Conservation (phyloP, 2,888 invertebrate genomes). For the Esperia sulphurella region DNA sequence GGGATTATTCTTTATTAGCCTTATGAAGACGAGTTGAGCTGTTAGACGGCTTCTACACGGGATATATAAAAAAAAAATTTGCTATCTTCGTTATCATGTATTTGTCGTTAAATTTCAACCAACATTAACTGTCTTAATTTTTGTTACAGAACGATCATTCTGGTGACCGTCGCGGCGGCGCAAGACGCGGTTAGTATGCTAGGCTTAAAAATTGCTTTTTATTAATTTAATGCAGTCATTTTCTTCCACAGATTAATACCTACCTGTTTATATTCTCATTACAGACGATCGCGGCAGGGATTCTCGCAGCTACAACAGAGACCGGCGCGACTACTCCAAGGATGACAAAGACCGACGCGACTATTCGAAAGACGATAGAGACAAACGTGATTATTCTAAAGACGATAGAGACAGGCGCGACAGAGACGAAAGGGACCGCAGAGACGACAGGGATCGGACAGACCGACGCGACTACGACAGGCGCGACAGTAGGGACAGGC, state of each 20-base stretch:
- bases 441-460: constrained; percentile 23
- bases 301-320: constrained; percentile 61
- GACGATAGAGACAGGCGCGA: constrained; percentile 30
- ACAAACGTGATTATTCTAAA: constrained; percentile 28
- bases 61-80: no score
- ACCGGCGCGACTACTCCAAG: constrained; percentile 56
- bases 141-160: constrained; percentile 63
- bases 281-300: constrained; percentile 61
- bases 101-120: no score
- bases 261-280: neutral
- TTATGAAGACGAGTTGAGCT: no score
- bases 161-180: constrained; percentile 59
- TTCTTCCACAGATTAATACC: no score
- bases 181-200: constrained; percentile 56
- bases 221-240: neutral
- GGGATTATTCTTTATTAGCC: no score
- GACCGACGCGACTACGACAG: constrained; percentile 27
- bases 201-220: no score
- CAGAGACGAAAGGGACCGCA: constrained; percentile 25
- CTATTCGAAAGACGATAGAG: constrained; percentile 27
- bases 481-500: constrained; percentile 22
- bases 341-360: constrained; percentile 44
- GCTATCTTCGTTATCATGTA: no score
- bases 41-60: no score
- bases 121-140: neutral